Base-by-base conservation (phyloP, 2,113 vertebrate genomes). In the Gambusia holbrooki region DNA sequence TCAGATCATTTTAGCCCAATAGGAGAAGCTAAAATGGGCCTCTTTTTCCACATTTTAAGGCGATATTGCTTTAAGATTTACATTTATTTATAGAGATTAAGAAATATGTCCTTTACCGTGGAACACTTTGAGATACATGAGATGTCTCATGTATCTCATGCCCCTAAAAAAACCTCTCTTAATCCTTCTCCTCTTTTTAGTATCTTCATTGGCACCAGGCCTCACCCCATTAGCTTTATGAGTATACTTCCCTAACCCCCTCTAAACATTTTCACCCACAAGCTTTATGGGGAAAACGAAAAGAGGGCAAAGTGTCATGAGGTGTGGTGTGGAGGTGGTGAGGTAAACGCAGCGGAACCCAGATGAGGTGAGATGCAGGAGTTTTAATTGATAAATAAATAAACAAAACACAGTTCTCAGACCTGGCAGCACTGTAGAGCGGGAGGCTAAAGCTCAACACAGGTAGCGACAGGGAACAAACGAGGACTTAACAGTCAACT, bases 201-300 rank as follows among this genome's bases (percentile, higher is more conserved):
- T 25, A 58, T n/a, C 51, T 67, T 45, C 7, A 1, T 45, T 28
- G n/a, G 62, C 17, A 37, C 35, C 12, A 33, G 42, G 29, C 32
- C 12, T 69, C 63, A 79, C 45, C 12, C 74, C 65, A 77, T 79
- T 78, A 74, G 60, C 76, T 62, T 77, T 30, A 64, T 81, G 51
- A 65, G 70, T 51, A 75, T 70, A 84, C 60, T 70, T 54, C 8
- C 0, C 28, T 81, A 60, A 85, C 62, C 62, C 66, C 60, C 22
- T 32, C 42, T 66, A 74, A 76, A 29, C 51, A 69, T 33, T 78
- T 64, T 71, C 35, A 54, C 29, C 74, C 29, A 42, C 62, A 66
- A 69, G 42, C 51, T 54, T 45, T 27, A 67, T 66, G 3, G 54
- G 45, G 2, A 28, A 71, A 71, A 70, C 68, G 73, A 62, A 81